Base-by-base conservation (phyloP, 2,113 vertebrate species). In the Podocnemis expansa region DNA sequence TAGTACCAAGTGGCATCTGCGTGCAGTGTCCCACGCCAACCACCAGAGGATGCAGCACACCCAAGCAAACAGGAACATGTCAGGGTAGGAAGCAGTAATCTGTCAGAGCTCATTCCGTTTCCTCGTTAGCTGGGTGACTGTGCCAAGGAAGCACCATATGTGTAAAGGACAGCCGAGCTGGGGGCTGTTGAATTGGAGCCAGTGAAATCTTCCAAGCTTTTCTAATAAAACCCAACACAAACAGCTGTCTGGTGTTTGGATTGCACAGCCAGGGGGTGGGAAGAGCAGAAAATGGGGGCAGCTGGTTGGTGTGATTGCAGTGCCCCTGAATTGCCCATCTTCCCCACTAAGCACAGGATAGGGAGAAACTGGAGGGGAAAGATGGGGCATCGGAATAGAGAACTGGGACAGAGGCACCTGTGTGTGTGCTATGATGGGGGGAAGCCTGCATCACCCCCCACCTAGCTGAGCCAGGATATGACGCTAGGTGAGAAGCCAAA, bases 261-360 rank as follows among this genome's bases (percentile, higher is more conserved):
- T 43, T 9, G 12, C 10, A 5, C 16, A 1, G 11, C 25, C 13
- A 2, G 24, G 41, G 55, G 22, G 27, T 6, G 24, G 17, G 24
- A 11, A 38, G 13, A 25, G 9, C 5, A 21, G 38, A 21, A 41
- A 22, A 21, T 22, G 43, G 41, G 27, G 27, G 24, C 60, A n/a
- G 31, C 31, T 63, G 60, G 7, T 17, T 14, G 60, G 31, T 17
- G 31, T n/a, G 16, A 63, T 2, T 60, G 58, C 13, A 60, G 11
- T 27, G 14, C 31, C 31, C 2, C 58, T 31, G 58, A 8, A 8
- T 27, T 14, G 22, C 22, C 41, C 29, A n/a, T 27, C 76, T 41
- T n/a, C 52, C 55, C 47, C 10, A 10, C 47, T 10, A 10, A 8
- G 10, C 9, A 24, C 9, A 24, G 25, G 55, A 6, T 14, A 58